These are phyloP conservation scores for Hyaena hyaena DNA, from an alignment of 2,113 vertebrate genomes.

Conservation along the genomic window DNA sequence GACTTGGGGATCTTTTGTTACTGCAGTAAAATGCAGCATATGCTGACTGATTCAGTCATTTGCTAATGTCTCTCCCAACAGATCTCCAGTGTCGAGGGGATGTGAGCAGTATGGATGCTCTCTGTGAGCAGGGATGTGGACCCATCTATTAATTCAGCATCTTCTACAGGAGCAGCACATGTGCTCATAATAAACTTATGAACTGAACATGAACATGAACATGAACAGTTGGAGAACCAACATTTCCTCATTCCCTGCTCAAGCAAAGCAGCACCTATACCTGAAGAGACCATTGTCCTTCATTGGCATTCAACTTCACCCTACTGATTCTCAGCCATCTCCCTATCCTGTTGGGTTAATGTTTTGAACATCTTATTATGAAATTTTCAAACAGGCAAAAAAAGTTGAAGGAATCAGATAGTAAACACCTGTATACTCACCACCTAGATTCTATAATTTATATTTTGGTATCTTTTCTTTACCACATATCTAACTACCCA, in stretches of 20 bases:
- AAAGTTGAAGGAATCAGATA: no score
- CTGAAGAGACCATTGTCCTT: neutral
- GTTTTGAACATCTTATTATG: neutral
- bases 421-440: neutral
- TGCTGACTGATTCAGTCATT: neutral
- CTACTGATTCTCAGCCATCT: neutral
- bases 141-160: neutral
- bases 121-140: neutral
- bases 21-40: neutral
- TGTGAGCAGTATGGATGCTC: neutral
- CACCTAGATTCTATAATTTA: neutral
- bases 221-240: neutral
- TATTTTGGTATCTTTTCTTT: neutral
- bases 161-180: neutral
- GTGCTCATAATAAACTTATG: neutral
- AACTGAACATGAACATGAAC: neutral
- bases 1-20: neutral
- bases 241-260: neutral
- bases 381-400: neutral
- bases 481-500: no score
- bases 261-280: neutral
- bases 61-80: neutral
- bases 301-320: neutral
- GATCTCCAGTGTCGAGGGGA: neutral
- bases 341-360: neutral